A percentile compares a stretch with the other conserved stretches of the same genome.
Evolutionary conservation across 2,888 invertebrate genomes (phyloP).

Genomic region (Acrobeloides nanus): DNA sequence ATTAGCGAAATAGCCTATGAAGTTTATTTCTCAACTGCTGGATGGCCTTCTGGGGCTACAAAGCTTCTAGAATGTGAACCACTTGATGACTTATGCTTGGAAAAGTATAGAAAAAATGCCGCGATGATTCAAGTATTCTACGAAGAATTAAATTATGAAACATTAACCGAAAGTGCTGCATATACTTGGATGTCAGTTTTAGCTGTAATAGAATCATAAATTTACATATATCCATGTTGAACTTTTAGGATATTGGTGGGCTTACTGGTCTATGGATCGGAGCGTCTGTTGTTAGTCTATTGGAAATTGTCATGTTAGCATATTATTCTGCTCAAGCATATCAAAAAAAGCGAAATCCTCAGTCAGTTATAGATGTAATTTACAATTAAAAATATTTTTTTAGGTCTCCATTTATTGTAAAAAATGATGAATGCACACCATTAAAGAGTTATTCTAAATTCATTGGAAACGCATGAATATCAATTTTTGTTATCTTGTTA

Average conservation of each 20-base stretch:
- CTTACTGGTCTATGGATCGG: conserved; percentile 47
- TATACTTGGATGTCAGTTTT: conserved; percentile 33
- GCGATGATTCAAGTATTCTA: conserved; percentile 54
- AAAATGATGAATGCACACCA: too few relatives aligned
- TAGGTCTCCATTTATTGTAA: too few relatives aligned
- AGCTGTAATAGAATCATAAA: background rate
- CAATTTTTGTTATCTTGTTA: too few relatives aligned
- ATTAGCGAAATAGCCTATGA: conserved; percentile 52
- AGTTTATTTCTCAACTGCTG: conserved; percentile 51
- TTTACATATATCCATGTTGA: too few relatives aligned
- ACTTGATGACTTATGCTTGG: conserved; percentile 46
- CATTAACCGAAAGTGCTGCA: conserved; percentile 45
- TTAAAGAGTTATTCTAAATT: too few relatives aligned
- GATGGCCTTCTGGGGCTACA: conserved; percentile 53
- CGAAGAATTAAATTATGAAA: conserved; percentile 53
- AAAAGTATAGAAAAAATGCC: conserved; percentile 51
- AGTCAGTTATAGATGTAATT: too few relatives aligned
- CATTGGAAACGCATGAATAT: too few relatives aligned
- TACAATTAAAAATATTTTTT: too few relatives aligned
- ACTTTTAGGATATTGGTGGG: conserved; percentile 47
- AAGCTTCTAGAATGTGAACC: conserved; percentile 50
- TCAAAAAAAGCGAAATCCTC: conserved; percentile 4
- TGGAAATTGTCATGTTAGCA: conserved; percentile 43
- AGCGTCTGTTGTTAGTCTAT: conserved; percentile 46
- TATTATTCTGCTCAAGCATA: conserved; percentile 34